phyloP scores from a whole-genome alignment of 2,888 invertebrate species.

The Nephrocerus scutellatus region DNA sequence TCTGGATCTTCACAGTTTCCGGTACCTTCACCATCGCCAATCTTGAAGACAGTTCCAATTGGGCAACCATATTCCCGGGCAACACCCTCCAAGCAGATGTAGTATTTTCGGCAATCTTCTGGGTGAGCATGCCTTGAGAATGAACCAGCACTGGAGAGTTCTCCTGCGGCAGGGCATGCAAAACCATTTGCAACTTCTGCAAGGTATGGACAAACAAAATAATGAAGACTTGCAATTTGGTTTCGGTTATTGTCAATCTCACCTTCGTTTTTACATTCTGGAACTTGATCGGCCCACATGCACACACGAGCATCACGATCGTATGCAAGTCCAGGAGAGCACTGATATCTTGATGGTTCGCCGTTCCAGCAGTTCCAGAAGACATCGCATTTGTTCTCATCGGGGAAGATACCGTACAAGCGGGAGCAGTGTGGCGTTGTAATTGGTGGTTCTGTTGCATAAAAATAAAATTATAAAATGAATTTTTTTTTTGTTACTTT shows the following conservation, averaged over 20 bases:
- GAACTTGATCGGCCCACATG: slow-evolving; percentile 95
- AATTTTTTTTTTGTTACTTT: background rate
- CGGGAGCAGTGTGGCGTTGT: slow-evolving; percentile 76
- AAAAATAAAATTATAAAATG: background rate
- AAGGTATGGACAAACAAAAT: slow-evolving; percentile 23
- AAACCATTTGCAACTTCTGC: slow-evolving; percentile 88
- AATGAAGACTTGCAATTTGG: background rate
- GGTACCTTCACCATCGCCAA: slow-evolving; percentile 81
- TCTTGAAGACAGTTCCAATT: slow-evolving; percentile 92
- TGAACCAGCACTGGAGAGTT: slow-evolving; percentile 74
- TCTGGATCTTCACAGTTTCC: slow-evolving; percentile 93
- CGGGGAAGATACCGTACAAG: slow-evolving; percentile 87
- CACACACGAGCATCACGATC: slow-evolving; percentile 88
- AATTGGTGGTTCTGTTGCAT: slow-evolving; percentile 68
- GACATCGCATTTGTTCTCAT: slow-evolving; percentile 79
- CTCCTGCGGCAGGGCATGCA: slow-evolving; percentile 71
- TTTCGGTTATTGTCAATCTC: slow-evolving; percentile 25
- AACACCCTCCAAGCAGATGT: slow-evolving; percentile 84
- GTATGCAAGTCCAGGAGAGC: slow-evolving; percentile 90
- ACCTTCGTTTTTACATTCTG: slow-evolving; percentile 87
- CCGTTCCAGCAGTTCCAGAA: slow-evolving; percentile 99
- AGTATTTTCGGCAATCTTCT: slow-evolving; percentile 90
- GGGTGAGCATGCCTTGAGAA: slow-evolving; percentile 94
- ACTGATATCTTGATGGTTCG: slow-evolving; percentile 87
- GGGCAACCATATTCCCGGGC: slow-evolving; percentile 93